Base-by-base conservation (phyloP, 2,797 vertebrate species). In the Propithecus perrieri region DNA sequence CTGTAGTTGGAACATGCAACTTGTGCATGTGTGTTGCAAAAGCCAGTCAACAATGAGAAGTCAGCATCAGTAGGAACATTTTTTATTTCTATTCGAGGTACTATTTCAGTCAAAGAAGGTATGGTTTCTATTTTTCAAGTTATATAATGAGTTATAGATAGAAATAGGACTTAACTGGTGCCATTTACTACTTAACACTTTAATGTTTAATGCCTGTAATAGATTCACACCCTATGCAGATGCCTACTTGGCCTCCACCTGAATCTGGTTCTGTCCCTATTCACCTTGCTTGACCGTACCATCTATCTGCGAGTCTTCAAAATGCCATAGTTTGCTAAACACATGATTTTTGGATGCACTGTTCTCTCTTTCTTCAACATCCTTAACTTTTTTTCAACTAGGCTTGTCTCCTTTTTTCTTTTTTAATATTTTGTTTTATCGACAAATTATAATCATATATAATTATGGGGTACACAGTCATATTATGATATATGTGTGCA, bases 101-200 rank as follows among this genome's bases (percentile, higher is more conserved):
- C 11, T 74, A 80, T 65, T 92, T 80, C 57, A 46, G 50, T 84
- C 35, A 91, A 95, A 91, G 17, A 78, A 59, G 6, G 55, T 85
- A n/a, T 28, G 15, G 35, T 88, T 91, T 95, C 61, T 94, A 22
- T 78, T 81, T 86, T 85, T n/a, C 67, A 63, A 67, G 28, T 78
- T 80, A 35, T 63, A 28, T 80, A 85, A 96, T 81, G 18, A 93
- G 22, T 67, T 86, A 53, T 53, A 87, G 43, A 59, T 53, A 61
- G 50, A 91, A 95, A 48, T 48, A 24, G 71, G 71, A 85, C 93
- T 74, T 79, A 86, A 74, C 9, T 88, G 38, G 7, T 61, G 53
- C 43, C 24, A 72, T 89, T 92, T 85, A 50, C 48, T 59, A 72
- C 61, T 71, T 89, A 85, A 85, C 63, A 72, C 26, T 92, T 65